phyloP scores from a whole-genome alignment of 2,113 vertebrate genomes.

The Mobula hypostoma region DNA sequence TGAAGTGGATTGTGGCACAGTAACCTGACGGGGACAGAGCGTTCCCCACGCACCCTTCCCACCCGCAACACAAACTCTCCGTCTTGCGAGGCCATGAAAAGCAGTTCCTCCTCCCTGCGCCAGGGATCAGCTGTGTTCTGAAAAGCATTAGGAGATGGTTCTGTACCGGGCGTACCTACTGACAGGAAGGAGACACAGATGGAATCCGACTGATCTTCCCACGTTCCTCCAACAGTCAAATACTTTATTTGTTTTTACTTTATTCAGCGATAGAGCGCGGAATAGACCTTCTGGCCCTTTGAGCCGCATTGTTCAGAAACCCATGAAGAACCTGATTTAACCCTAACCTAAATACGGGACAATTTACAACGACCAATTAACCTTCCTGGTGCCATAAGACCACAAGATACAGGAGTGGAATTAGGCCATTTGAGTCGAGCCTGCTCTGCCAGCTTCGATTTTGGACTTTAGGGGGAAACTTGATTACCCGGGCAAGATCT shows the following conservation, averaged over 20 bases:
- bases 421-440: too few relatives aligned
- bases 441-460: too few relatives aligned
- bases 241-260: not conserved
- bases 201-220: slow-evolving; percentile 22
- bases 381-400: too few relatives aligned
- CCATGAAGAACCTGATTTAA: too few relatives aligned
- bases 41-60: not conserved
- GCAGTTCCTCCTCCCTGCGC: not conserved
- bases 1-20: not conserved
- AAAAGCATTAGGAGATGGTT: slow-evolving; percentile 33
- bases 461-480: too few relatives aligned
- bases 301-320: too few relatives aligned
- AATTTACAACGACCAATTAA: too few relatives aligned
- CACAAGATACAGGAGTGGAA: too few relatives aligned
- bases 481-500: too few relatives aligned
- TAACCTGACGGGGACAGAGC: slow-evolving; percentile 8
- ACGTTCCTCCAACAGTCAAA: slow-evolving; percentile 7
- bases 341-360: too few relatives aligned
- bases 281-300: too few relatives aligned
- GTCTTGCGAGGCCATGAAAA: not conserved
- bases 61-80: not conserved
- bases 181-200: not conserved
- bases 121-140: slow-evolving; percentile 4
- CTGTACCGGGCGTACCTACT: not conserved
- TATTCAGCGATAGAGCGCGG: too few relatives aligned